A percentile compares a stretch with the other conserved stretches of the same genome.
These are phyloP conservation scores for Neotoxoptera formosana DNA, from an alignment of 1,140 invertebrate genomes.

Conservation along the genomic window DNA sequence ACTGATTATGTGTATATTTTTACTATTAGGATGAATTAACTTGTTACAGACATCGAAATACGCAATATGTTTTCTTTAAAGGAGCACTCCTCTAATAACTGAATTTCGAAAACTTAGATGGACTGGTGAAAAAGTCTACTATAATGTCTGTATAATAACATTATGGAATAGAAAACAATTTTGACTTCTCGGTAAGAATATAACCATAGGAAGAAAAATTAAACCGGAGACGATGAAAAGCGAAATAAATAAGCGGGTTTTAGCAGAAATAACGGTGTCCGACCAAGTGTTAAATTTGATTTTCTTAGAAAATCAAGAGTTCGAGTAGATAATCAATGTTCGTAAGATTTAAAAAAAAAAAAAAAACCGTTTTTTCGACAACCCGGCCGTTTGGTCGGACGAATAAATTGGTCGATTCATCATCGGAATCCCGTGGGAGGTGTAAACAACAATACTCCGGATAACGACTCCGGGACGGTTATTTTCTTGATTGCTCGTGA, in stretches of 20 bases:
- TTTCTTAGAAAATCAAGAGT: conserved; percentile 34
- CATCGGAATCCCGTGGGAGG: conserved; percentile 52
- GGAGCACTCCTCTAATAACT: background rate
- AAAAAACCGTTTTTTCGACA: background rate
- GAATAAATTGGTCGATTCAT: conserved; percentile 51
- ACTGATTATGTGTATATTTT: no score
- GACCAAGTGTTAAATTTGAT: conserved; percentile 41
- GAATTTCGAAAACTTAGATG: background rate
- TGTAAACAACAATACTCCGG: conserved; percentile 56
- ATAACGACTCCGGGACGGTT: conserved; percentile 39
- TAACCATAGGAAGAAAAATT: background rate
- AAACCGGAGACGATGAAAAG: background rate
- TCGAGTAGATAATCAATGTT: conserved; percentile 43
- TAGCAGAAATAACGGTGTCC: background rate
- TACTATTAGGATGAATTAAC: no score
- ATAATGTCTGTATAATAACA: no score
- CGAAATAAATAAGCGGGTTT: background rate
- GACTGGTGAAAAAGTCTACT: background rate
- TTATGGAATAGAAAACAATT: background rate
- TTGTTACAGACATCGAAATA: no score
- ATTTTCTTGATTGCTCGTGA: conserved; percentile 14
- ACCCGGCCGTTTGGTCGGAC: background rate
- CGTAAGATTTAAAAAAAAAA: conserved; percentile 10
- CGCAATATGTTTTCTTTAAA: background rate
- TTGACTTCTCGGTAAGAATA: background rate